A percentile compares a stretch with the other conserved stretches of the same genome.
Evolutionary conservation across 30 jellyfish, hydroid and myxozoan genomes (phyloP).

Genomic region (Aurelia sp.): DNA sequence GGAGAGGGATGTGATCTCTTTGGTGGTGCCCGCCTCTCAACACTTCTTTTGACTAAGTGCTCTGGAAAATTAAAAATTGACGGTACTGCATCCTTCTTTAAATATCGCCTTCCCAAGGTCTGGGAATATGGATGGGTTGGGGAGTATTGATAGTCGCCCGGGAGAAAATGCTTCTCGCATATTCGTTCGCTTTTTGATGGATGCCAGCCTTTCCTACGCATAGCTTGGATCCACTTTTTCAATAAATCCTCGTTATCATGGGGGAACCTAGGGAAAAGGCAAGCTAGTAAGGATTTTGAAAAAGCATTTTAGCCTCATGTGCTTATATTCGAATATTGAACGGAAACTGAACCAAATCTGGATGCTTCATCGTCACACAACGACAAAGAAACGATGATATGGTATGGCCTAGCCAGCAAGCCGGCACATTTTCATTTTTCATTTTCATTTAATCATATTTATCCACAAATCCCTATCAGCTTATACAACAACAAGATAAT

Average conservation of each 20-base stretch:
- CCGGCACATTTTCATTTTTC: too few relatives aligned
- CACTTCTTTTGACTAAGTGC: too few relatives aligned
- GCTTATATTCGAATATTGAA: neutral
- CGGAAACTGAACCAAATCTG: neutral
- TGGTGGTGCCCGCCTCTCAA: too few relatives aligned
- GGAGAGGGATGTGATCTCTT: too few relatives aligned
- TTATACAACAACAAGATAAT: too few relatives aligned
- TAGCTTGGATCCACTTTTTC: slow-evolving; percentile 39
- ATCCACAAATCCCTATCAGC: too few relatives aligned
- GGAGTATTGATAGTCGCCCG: neutral
- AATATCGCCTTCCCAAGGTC: neutral
- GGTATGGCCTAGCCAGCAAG: too few relatives aligned
- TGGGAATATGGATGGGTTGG: neutral
- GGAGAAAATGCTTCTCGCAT: slow-evolving; percentile 1
- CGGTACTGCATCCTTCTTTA: too few relatives aligned
- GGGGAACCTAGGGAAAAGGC: slow-evolving; percentile 6
- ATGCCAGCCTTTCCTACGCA: slow-evolving; percentile 41
- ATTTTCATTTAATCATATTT: too few relatives aligned
- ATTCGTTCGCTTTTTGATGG: neutral
- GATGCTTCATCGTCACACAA: too few relatives aligned
- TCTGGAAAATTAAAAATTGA: too few relatives aligned
- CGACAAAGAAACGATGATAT: too few relatives aligned
- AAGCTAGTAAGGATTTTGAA: neutral
- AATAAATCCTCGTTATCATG: slow-evolving; percentile 11
- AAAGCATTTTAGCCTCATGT: neutral